Evolutionary conservation across 2,797 vertebrate genomes (phyloP), one percentile per base, ranked within the genome.

Genomic region (Dicrostonyx torquatus): DNA sequence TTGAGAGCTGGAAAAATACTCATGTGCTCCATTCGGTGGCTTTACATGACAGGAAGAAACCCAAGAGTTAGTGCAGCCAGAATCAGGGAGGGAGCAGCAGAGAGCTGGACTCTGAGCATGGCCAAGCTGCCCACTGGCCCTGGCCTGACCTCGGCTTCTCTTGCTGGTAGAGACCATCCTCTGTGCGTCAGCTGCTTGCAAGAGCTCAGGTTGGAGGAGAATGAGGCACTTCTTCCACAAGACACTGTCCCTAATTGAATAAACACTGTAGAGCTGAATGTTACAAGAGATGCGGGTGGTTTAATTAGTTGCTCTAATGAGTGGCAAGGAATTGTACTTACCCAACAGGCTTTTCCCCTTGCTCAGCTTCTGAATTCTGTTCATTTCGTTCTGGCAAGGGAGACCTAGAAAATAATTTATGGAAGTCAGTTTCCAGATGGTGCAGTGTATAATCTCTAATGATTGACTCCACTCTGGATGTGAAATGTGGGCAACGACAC

Each of bases 341-440:
- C 99, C 99, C 99, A 99, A 98, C 95, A 99, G 98, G 98, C 98
- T 99, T 98, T 99, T 99, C 98, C 98, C 99, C 97, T 99, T 99
- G 98, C 98, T 99, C 96, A 99, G 99, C 98, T 98, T 99, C 98
- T 99, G 99, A 98, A 99, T 99, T 98, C 98, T 99, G 98, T 98
- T 99, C 99, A 99, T 99, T 98, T 99, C 99, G 87, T 99, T 99
- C 98, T 99, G 99, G 98, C 99, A 99, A 55, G 99, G 99, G 98
- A 99, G 98, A 97, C 99, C 99, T 99, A 97, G 97, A 98, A 64
- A 94, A 98, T 97, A 97, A 98, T 84, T 95, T 91, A 97, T 72
- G 90, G 95, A 97, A 94, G 97, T 98, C 97, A 98, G 96, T 97
- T 98, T 98, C 98, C 98, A 98, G 98, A 98, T 98, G 98, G 98